Conservation (phyloP, 2,888 invertebrate species). For the Cyclophora albipunctata region DNA sequence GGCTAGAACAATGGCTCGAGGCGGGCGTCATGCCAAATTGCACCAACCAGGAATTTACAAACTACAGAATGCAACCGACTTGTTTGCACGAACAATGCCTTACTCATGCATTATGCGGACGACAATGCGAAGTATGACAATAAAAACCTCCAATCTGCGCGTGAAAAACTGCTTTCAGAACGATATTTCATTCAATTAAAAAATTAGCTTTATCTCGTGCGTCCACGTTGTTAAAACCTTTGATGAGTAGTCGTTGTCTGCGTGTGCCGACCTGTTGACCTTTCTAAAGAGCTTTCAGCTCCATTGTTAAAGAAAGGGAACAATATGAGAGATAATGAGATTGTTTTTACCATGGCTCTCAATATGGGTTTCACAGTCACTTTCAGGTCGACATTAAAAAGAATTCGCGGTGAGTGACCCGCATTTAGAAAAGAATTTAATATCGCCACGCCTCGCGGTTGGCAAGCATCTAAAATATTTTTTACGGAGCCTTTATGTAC, state of each 20-base stretch:
- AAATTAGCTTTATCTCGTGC: constrained; percentile 4
- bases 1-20: constrained; percentile 32
- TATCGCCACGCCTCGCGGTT: constrained; percentile 24
- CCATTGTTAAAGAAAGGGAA: neutral
- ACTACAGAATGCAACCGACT: constrained; percentile 33
- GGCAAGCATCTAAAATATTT: constrained; percentile 28
- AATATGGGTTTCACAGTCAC: constrained; percentile 4
- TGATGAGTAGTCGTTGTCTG: neutral
- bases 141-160: constrained; percentile 13
- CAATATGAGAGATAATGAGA: neutral
- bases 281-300: neutral
- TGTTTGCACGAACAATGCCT: constrained; percentile 32
- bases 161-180: constrained; percentile 2
- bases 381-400: constrained; percentile 8
- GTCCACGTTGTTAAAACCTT: neutral
- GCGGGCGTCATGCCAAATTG: constrained; percentile 53
- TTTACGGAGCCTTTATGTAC: constrained; percentile 21
- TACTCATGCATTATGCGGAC: constrained; percentile 29
- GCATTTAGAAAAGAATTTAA: constrained; percentile 32
- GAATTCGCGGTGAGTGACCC: constrained; percentile 22
- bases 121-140: constrained; percentile 29
- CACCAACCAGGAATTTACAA: constrained; percentile 42
- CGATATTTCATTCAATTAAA: constrained; percentile 8
- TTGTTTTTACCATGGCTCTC: constrained; percentile 6
- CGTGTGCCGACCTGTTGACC: neutral